Evolutionary conservation across 2,888 invertebrate genomes (phyloP), one percentile per base, ranked within the genome.

Genomic region (Vannuccia rotundouncinata): DNA sequence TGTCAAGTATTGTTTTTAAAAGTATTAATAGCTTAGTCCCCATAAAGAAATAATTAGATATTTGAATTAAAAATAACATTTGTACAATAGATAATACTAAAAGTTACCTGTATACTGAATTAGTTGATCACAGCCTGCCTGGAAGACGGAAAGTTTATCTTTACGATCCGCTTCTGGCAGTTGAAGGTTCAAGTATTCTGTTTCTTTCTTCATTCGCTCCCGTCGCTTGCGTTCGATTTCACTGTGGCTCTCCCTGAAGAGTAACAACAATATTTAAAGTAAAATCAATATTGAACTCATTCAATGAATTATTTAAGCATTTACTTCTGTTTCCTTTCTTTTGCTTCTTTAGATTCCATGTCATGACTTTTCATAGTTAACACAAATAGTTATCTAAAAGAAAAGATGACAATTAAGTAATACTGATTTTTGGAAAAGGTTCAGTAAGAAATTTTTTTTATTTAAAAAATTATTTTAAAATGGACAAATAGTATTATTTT

Each of bases 191-290:
- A 77, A 59, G n/a, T 66, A 77, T 66, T 77, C 78, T 22, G 78
- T 77, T 66, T 77, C 78, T 73, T 59, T 59, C 27, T 77, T 77
- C 78, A 77, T 77, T 73, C 78, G 1, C 27, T 77, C 78, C 17
- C 78, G 29, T 5, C 78, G 78, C 27, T 77, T 77, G 22, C 78
- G 13, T 28, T 77, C 78, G 30, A 77, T 77, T 77, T 77, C 78
- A 59, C 78, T 77, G 27, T 77, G 78, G 2, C 59, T 73, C 60
- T 77, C 78, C 31, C 78, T 77, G 27, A n/a, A n/a, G n/a, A n/a
- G n/a, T n/a, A n/a, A n/a, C n/a, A 29, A 28, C 5, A 22, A 10
- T 5, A 10, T 13, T 13, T 10, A 10, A 29, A 10, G 27, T 13
- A 76, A 29, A 10, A 59, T 59, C 59, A 59, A 10, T 10, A 59